Evolutionary conservation across 2,113 vertebrate species (phyloP), one percentile per base, ranked within the genome.

Genomic region (Herpetotheres cachinnans): DNA sequence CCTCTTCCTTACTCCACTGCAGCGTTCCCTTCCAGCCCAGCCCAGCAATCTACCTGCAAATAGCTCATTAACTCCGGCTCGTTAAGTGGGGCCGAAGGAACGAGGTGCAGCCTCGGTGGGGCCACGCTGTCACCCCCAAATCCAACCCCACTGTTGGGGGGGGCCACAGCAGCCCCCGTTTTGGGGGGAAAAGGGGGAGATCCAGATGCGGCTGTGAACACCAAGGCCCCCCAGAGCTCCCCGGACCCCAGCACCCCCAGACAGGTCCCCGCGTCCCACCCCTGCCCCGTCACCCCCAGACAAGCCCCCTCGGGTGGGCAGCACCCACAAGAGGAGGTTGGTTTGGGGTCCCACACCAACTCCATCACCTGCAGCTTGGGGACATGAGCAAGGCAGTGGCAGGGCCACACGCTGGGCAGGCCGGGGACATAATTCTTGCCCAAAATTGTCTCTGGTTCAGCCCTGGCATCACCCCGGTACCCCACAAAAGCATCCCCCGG

Each of bases 211-310:
- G 36, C 19, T n/a, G 36, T 6, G 25, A n/a, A 27, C 44, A 3
- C 32, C 21, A 4, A 16, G 11, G 25, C 40, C 6, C 5, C 21
- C 40, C 3, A 1, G 12, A 21, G 54, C 46, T 65, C 36, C 30
- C 30, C 14, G 2, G 5, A 13, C 11, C 27, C 10, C n/a, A 5
- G 7, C 36, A n/a, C n/a, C n/a, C n/a, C n/a, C n/a, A n/a, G n/a
- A n/a, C 30, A 5, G 29, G 36, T 61, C 46, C 58, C 32, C 10
- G 1, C 32, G 5, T 16, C 34, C 58, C 32, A 0, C 16, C 25
- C 65, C 27, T 30, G 19, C 32, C 29, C 20, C 6, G 2, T 27
- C 40, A n/a, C 32, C 21, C 50, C n/a, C n/a, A n/a, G n/a, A n/a
- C n/a, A n/a, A n/a, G n/a, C 38, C 34, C 54, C 22, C 29, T 30